A percentile compares a stretch with the other conserved stretches of the same genome.
These are phyloP conservation scores for Stichodactyla mertensii DNA, from an alignment of 64 coral and sea anemone species.

Conservation along the genomic window DNA sequence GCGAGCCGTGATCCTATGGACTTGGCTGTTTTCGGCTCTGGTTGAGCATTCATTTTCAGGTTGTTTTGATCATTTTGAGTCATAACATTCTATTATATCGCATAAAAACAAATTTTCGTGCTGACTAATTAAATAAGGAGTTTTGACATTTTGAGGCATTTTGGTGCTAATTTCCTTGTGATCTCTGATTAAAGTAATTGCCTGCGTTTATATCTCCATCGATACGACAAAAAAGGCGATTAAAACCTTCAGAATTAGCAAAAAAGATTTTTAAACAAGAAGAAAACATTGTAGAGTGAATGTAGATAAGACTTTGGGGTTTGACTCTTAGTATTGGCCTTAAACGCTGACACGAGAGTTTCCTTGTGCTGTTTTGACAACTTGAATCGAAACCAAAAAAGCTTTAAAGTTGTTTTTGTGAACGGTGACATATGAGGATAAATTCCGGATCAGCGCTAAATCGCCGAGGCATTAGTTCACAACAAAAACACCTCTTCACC, in stretches of 20 bases:
- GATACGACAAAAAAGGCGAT: background rate
- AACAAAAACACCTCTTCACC: background rate
- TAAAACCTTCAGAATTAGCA: background rate
- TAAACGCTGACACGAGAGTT: background rate
- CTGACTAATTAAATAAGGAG: constrained; percentile 8
- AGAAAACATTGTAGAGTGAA: background rate
- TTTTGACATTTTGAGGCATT: background rate
- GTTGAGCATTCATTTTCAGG: background rate
- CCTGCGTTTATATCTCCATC: background rate
- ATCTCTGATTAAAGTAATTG: background rate
- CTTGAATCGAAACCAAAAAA: constrained; percentile 3
- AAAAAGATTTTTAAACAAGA: background rate
- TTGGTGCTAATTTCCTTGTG: background rate
- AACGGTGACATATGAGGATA: constrained; percentile 1
- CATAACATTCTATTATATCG: constrained; percentile 9
- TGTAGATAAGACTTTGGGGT: background rate
- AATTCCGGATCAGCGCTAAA: constrained; percentile 7
- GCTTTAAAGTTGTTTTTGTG: background rate
- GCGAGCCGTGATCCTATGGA: background rate
- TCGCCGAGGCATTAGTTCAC: background rate
- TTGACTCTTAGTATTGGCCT: background rate
- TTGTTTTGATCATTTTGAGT: background rate
- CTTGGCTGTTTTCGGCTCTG: constrained; percentile 1
- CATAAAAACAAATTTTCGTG: background rate
- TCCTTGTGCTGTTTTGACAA: background rate